A percentile compares a stretch with the other conserved stretches of the same genome.
Evolutionary conservation across 2,888 invertebrate species (phyloP).

Genomic region (Abrostola triplasia): DNA sequence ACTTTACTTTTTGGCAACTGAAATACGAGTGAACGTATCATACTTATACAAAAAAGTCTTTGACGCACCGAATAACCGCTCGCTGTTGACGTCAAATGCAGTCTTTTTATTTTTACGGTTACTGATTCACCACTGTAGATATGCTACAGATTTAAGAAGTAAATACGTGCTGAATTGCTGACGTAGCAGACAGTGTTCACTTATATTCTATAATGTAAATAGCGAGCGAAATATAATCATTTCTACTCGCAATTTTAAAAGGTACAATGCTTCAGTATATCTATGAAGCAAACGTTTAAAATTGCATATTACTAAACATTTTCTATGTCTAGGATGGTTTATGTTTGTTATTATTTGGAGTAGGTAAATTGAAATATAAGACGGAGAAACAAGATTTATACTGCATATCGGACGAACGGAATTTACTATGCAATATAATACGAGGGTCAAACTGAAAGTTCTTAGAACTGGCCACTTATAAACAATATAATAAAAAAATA

Average conservation of each 20-base stretch:
- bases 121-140: conserved; percentile 36
- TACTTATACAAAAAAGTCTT: conserved; percentile 31
- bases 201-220: conserved; percentile 17
- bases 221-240: conserved; percentile 10
- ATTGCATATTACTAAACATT: too few species aligned
- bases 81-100: conserved; percentile 51
- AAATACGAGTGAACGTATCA: conserved; percentile 15
- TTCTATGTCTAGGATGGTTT: too few species aligned
- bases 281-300: too few species aligned
- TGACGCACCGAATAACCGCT: conserved; percentile 48
- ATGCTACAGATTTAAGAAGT: conserved; percentile 26
- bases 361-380: too few species aligned
- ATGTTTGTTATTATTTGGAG: too few species aligned
- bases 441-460: too few species aligned
- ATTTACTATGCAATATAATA: too few species aligned
- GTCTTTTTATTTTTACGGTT: conserved; percentile 41
- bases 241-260: background rate
- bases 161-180: conserved; percentile 15
- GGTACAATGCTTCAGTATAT: background rate
- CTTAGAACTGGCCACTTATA: too few species aligned
- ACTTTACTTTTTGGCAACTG: conserved; percentile 26
- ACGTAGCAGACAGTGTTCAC: conserved; percentile 13
- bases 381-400: too few species aligned
- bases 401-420: too few species aligned
- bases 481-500: too few species aligned